Evolutionary conservation across 2,888 invertebrate species (phyloP).

Genomic region (Odontocerum albicorne): DNA sequence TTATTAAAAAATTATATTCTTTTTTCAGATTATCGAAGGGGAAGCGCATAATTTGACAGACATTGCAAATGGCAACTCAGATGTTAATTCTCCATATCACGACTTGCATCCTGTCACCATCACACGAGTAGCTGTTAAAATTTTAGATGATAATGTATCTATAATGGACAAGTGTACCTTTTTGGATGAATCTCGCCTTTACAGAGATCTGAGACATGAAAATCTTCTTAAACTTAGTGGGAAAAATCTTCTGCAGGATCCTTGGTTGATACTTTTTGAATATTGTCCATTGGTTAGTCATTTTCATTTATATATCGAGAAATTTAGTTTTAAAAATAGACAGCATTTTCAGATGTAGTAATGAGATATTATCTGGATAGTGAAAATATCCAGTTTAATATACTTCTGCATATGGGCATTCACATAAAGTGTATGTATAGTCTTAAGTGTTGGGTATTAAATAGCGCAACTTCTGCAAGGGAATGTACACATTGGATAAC

Average conservation of each 20-base stretch:
- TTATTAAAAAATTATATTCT: neutral
- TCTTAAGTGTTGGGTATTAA: too few species aligned
- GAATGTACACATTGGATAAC: too few species aligned
- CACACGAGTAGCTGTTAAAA: constrained; percentile 71
- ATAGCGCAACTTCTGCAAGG: too few species aligned
- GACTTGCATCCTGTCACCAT: neutral
- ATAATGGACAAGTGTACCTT: constrained; percentile 77
- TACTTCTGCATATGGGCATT: too few species aligned
- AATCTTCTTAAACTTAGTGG: constrained; percentile 73
- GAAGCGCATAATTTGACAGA: constrained; percentile 60
- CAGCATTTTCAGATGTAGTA: too few species aligned
- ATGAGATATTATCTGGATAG: too few species aligned
- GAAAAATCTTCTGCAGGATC: constrained; percentile 76
- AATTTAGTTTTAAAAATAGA: too few species aligned
- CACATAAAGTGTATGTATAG: too few species aligned
- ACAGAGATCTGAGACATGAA: constrained; percentile 70
- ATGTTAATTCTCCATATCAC: neutral
- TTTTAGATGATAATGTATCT: constrained; percentile 76
- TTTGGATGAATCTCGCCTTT: constrained; percentile 74
- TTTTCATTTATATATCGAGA: constrained; percentile 8
- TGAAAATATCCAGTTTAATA: too few species aligned
- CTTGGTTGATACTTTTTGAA: constrained; percentile 78
- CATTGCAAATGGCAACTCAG: constrained; percentile 41
- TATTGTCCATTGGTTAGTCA: constrained; percentile 64
- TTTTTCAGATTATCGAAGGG: constrained; percentile 72